These are phyloP conservation scores for Pteropus rufus DNA, from an alignment of 2,797 vertebrate genomes.

Conservation along the genomic window DNA sequence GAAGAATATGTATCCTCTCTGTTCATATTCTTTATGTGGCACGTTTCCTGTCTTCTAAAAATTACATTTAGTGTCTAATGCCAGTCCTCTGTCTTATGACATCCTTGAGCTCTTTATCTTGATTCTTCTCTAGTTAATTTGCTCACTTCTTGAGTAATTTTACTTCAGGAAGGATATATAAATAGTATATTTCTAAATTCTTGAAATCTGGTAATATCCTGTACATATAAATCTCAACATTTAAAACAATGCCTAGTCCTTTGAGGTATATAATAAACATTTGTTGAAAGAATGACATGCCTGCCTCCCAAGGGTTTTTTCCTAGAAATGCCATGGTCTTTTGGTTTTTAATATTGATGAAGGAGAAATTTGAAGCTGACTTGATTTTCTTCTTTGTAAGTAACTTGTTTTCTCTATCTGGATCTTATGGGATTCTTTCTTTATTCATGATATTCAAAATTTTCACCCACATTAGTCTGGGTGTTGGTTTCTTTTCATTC, in stretches of 20 bases:
- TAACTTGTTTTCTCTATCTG: not conserved
- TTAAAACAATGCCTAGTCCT: not conserved
- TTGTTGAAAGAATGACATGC: not conserved
- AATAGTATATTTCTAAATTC: constrained; percentile 15
- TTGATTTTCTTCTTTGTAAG: not conserved
- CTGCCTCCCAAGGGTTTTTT: not conserved
- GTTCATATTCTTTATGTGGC: not conserved
- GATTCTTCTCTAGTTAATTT: not conserved
- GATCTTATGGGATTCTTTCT: not conserved
- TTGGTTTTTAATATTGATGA: not conserved
- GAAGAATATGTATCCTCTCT: not conserved
- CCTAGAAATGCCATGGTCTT: not conserved
- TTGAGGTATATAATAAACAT: not conserved
- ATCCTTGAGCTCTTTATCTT: not conserved
- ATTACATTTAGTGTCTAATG: not conserved
- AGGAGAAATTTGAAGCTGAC: not conserved
- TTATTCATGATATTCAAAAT: not conserved
- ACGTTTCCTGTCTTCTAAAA: not conserved
- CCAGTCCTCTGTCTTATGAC: not conserved
- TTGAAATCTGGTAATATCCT: constrained; percentile 33
- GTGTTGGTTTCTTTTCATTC: not conserved
- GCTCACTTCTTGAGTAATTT: constrained; percentile 41
- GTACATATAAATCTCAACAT: not conserved
- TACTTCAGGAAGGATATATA: constrained; percentile 10
- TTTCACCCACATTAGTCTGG: not conserved